These are phyloP conservation scores for Leucoraja erinaceus DNA, from an alignment of 2,113 vertebrate species.

Conservation along the genomic window DNA sequence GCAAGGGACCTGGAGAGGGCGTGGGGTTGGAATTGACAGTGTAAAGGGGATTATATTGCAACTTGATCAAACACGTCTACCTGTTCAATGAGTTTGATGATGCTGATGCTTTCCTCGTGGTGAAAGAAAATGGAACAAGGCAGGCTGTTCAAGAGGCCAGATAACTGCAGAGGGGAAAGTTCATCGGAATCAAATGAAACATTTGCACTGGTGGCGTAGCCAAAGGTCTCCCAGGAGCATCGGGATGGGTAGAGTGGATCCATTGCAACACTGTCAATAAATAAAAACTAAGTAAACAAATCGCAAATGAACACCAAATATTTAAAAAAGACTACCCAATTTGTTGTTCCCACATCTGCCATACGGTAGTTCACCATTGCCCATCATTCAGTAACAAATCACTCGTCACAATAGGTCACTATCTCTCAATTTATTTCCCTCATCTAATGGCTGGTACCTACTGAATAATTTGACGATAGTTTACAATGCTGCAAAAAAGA, in stretches of 20 bases:
- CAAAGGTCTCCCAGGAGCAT: slow-evolving; percentile 95
- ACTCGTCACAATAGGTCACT: too few relatives aligned
- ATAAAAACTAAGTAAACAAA: slow-evolving; percentile 22
- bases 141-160: slow-evolving; percentile 82
- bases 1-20: too few relatives aligned
- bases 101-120: slow-evolving; percentile 89
- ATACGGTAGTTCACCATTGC: not conserved
- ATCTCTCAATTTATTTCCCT: not conserved
- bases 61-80: slow-evolving; percentile 46
- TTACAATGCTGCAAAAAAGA: not conserved
- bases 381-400: not conserved
- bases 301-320: not conserved
- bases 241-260: slow-evolving; percentile 95
- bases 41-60: not conserved
- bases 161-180: slow-evolving; percentile 76
- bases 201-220: slow-evolving; percentile 76
- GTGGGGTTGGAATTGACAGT: too few relatives aligned
- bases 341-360: not conserved
- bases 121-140: slow-evolving; percentile 87
- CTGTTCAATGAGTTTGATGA: slow-evolving; percentile 95
- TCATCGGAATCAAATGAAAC: slow-evolving; percentile 64
- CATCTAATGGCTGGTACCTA: not conserved
- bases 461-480: not conserved
- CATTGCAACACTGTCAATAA: slow-evolving; percentile 74
- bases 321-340: not conserved